Evolutionary conservation across 2,113 vertebrate genomes (phyloP), one percentile per base, ranked within the genome.

Genomic region (Calidris pygmaea): DNA sequence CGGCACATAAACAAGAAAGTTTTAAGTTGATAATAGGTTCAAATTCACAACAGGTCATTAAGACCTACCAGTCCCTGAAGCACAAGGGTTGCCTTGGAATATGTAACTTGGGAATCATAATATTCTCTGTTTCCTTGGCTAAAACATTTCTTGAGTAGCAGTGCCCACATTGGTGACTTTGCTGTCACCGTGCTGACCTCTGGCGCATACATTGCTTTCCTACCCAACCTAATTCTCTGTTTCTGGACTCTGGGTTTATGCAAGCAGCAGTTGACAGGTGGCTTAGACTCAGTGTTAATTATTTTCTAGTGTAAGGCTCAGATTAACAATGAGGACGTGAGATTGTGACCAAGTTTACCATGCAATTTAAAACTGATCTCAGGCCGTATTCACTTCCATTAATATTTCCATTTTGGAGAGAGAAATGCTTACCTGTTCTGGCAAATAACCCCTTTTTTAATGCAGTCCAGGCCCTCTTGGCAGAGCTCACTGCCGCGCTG

Each of bases 391-490:
- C 56, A 85, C 60, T 82, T 93, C 45, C 45, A 71, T 6, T 10
- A 89, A 47, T 89, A 84, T 89, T 96, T 93, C 73, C 63, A 87
- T 89, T 95, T 89, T 82, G 67, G 66, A 92, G 48, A 93, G 30
- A 93, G 81, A 89, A 95, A 89, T 79, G 50, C 84, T 95, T 96
- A 81, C 94, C 89, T 94, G 87, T 84, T 95, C 84, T 95, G 70
- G 66, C 78, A 91, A 96, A 90, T 78, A 83, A 95, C 16, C 23
- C 24, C 50, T 72, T 92, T 55, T 73, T 83, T 96, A 96, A 97
- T 5, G 3, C 92, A 96, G 75, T 78, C 89, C 67, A 91, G 95
- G 86, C 35, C 50, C 53, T 80, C 89, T 96, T 96, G 96, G 92
- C 95, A 93, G 58, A 79, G 59, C 32, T 89, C 39, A 37, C 52